Base-by-base conservation (phyloP, 2,888 invertebrate species). In the Neuroscelio doddi region DNA sequence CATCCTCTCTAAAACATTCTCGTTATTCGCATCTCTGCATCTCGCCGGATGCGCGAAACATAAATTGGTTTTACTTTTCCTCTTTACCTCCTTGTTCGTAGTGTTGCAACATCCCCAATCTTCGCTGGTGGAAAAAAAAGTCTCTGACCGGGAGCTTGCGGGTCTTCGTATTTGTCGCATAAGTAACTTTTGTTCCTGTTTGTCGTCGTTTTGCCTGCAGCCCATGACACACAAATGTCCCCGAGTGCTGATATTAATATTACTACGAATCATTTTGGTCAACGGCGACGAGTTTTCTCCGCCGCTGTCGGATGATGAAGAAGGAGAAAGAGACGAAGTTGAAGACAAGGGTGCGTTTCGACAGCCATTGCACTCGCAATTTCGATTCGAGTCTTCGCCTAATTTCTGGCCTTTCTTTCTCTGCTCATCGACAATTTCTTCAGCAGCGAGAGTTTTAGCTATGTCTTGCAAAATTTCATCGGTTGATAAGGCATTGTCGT, bases 381-480 rank as follows among this genome's bases (percentile, higher is more conserved):
- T 56, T 12, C 16, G 30, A 30, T 30, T 32, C 5, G 12, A n/a
- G 0, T 45, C 10, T 39, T 41, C 8, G 27, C 38, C 30, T 32
- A 21, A 41, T 1, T 1, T 4, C 8, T 47, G 21, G 7, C 38
- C 42, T 3, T 16, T 26, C 38, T 38, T 9, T 50, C 24, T 24
- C 12, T 41, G 42, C 51, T 57, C 34, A 45, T 10, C 10, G 53
- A 47, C 2, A 51, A 47, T 15, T 58, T 64, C 16, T 17, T 17
- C 17, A 3, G 8, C 21, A 3, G n/a, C 41, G 1, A 81, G 76
- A 2, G 80, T 77, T 8, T 71, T 72, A 15, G 81, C 77, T 26
- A 82, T 80, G 53, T 77, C 78, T 7, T 75, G 72, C 12, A 81
- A 64, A 4, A 82, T 76, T 15, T 81, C 80, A 44, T 80, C 78